Evolutionary conservation across 2,797 vertebrate genomes (phyloP).

Genomic region (Anolis apletophallus): DNA sequence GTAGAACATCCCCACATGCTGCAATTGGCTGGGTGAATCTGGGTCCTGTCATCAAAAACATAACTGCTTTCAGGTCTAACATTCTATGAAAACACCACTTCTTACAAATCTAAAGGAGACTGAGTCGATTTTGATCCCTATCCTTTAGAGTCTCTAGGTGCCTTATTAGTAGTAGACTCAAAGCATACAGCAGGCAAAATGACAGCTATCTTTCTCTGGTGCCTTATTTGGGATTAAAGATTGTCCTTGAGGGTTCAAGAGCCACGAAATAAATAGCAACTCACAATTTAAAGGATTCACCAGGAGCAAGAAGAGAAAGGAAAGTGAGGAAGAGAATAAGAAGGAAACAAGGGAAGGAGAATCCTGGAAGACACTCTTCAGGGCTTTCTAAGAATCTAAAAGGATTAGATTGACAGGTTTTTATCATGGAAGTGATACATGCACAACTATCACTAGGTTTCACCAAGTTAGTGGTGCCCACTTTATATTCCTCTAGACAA

Average conservation of each 20-base stretch:
- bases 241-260: constrained; percentile 11
- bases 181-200: constrained; percentile 1
- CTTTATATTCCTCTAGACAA: constrained; percentile 39
- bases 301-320: neutral
- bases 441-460: neutral
- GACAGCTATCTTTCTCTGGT: neutral
- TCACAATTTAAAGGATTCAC: constrained; percentile 34
- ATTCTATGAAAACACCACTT: neutral
- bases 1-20: no score
- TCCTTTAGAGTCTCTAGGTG: constrained; percentile 1
- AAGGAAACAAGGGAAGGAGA: neutral
- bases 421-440: neutral
- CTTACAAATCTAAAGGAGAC: neutral
- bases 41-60: no score
- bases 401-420: neutral
- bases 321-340: neutral
- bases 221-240: constrained; percentile 33
- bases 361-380: constrained; percentile 29
- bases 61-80: neutral
- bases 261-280: constrained; percentile 34
- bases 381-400: constrained; percentile 49
- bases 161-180: constrained; percentile 9
- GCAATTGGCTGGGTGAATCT: no score
- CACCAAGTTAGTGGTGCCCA: constrained; percentile 25
- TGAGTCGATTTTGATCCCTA: constrained; percentile 9